Conservation (phyloP, 2,113 vertebrate species). For the Poicephalus meyeri region DNA sequence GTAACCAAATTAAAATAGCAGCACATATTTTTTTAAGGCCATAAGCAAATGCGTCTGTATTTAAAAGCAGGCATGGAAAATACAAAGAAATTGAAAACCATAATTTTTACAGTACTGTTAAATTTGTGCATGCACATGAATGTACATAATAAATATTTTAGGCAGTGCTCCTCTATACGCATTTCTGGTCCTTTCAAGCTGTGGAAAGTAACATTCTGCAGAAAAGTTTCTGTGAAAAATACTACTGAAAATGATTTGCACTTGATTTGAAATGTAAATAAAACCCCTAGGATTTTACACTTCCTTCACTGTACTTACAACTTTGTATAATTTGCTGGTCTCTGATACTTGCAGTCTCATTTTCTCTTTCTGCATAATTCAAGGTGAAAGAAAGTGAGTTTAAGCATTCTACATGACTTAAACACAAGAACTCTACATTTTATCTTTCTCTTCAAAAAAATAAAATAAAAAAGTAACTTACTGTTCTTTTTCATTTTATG, state of each 20-base stretch:
- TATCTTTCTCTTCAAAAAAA: background rate
- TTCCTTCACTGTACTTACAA: background rate
- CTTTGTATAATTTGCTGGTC: background rate
- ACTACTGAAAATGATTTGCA: background rate
- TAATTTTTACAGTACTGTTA: background rate
- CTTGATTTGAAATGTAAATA: background rate
- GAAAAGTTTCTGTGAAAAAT: background rate
- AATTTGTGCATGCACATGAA: background rate
- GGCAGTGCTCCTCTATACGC: background rate
- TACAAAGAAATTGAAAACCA: background rate
- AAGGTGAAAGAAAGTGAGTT: background rate
- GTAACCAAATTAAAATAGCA: background rate
- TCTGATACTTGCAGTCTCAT: background rate
- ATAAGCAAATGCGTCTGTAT: background rate
- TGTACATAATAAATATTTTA: background rate
- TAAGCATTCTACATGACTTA: background rate
- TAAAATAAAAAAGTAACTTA: background rate
- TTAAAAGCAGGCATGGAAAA: background rate
- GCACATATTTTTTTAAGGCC: background rate
- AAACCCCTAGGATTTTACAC: background rate
- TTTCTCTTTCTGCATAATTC: background rate
- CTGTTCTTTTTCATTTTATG: background rate
- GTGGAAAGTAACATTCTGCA: background rate
- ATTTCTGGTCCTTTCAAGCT: background rate
- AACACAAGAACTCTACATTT: background rate